phyloP scores from a whole-genome alignment of 1,140 invertebrate genomes.

The Drosophila nigromelanica region DNA sequence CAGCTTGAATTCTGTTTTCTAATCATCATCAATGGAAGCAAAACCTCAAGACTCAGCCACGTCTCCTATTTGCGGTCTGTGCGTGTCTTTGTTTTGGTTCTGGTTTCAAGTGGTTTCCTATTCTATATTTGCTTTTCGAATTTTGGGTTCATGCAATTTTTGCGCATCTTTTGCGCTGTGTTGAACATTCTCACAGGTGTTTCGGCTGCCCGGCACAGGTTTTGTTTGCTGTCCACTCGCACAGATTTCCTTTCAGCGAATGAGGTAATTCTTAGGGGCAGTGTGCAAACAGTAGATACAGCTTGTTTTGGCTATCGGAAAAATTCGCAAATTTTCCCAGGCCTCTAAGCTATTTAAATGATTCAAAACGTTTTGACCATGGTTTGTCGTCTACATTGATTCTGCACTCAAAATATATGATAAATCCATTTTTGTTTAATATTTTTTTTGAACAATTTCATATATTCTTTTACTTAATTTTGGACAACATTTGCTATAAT shows the following conservation, averaged over 20 bases:
- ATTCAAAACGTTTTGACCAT: too few species aligned
- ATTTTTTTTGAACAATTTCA: too few species aligned
- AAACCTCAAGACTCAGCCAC: conserved; percentile 21
- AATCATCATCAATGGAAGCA: conserved; percentile 26
- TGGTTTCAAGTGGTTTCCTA: conserved; percentile 63
- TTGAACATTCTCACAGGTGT: conserved; percentile 80
- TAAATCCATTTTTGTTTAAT: too few species aligned
- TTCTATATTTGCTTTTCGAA: conserved; percentile 51
- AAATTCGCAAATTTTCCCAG: not conserved
- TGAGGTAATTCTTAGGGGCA: not conserved
- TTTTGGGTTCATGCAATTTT: conserved; percentile 72
- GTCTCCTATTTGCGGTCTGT: conserved; percentile 53
- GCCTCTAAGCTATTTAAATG: not conserved
- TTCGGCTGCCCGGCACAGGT: conserved; percentile 17
- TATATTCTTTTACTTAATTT: too few species aligned
- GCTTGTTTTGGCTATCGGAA: not conserved
- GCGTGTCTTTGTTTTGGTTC: conserved; percentile 50
- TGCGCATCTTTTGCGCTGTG: conserved; percentile 68
- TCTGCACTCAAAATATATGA: too few species aligned
- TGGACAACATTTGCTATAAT: too few species aligned
- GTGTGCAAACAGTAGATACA: not conserved
- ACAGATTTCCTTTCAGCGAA: conserved; percentile 53
- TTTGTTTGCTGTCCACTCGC: conserved; percentile 68
- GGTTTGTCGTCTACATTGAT: too few species aligned
- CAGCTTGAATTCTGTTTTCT: conserved; percentile 25